A percentile compares a stretch with the other conserved stretches of the same genome.
phyloP scores from a whole-genome alignment of 2,797 vertebrate genomes.

The Sebastes cheni region DNA sequence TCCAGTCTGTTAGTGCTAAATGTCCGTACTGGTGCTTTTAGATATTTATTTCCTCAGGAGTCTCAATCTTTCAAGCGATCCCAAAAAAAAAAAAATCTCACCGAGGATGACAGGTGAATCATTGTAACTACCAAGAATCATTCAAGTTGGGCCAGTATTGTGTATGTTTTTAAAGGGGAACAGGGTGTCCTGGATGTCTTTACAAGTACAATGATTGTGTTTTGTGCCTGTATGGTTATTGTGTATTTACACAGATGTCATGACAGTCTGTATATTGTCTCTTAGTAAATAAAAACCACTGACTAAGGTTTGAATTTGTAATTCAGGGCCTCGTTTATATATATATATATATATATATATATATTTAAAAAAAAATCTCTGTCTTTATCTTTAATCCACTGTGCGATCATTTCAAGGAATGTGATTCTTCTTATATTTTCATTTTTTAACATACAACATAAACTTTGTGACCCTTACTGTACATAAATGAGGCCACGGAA shows the following conservation, averaged over 20 bases:
- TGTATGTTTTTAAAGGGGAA: constrained; percentile 28
- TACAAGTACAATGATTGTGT: constrained; percentile 44
- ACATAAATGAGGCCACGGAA: constrained; percentile 24
- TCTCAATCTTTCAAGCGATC: background rate
- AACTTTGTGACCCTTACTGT: background rate
- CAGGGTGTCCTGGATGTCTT: constrained; percentile 49
- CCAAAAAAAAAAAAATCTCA: background rate
- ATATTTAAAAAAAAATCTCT: background rate
- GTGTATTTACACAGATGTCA: constrained; percentile 50
- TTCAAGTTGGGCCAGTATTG: constrained; percentile 42
- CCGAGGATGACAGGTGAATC: background rate
- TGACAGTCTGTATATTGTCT: constrained; percentile 53
- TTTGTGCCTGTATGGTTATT: constrained; percentile 55
- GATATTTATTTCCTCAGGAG: constrained; percentile 50
- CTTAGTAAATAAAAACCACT: constrained; percentile 63
- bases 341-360: background rate
- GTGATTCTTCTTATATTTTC: background rate
- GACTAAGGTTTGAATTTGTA: constrained; percentile 53
- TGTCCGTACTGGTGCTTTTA: constrained; percentile 54
- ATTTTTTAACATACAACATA: background rate
- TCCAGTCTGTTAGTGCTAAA: constrained; percentile 15
- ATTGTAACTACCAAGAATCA: background rate
- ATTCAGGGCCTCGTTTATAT: constrained; percentile 41
- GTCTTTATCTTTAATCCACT: background rate
- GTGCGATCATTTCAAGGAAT: background rate